Percentiles rank a stretch among this genome's conserved stretches.
Conservation (phyloP, 2,888 invertebrate species). For the Eupithecia inturbata region DNA sequence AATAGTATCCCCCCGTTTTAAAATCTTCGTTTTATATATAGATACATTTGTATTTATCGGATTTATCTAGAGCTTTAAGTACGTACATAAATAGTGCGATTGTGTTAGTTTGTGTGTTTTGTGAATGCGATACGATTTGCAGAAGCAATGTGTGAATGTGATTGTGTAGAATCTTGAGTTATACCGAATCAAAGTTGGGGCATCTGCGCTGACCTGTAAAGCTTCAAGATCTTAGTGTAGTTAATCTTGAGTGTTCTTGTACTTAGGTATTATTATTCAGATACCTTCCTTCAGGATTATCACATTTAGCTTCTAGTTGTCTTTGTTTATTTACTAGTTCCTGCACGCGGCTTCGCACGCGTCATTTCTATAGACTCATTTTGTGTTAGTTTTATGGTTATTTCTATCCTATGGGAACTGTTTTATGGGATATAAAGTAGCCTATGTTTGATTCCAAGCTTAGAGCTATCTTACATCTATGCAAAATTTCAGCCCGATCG, state of each 20-base stretch:
- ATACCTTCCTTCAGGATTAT: slow-evolving; percentile 54
- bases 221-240: slow-evolving; percentile 48
- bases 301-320: not conserved
- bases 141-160: slow-evolving; percentile 60
- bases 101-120: slow-evolving; percentile 52
- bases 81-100: slow-evolving; percentile 44
- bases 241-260: slow-evolving; percentile 48
- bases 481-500: no score
- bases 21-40: not conserved
- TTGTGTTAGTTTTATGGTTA: no score
- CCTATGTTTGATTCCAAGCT: no score
- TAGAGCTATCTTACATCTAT: no score
- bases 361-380: no score
- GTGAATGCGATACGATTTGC: slow-evolving; percentile 57
- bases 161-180: slow-evolving; percentile 48
- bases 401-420: no score
- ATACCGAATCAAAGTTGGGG: slow-evolving; percentile 38
- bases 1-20: not conserved
- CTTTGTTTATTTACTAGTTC: not conserved
- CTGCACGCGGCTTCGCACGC: no score
- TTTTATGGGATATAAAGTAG: no score
- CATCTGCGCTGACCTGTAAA: slow-evolving; percentile 46
- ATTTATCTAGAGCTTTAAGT: not conserved
- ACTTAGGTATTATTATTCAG: slow-evolving; percentile 29
- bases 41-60: slow-evolving; percentile 2